Conservation (phyloP, 2,888 invertebrate genomes). For the Ophion ellenae region DNA sequence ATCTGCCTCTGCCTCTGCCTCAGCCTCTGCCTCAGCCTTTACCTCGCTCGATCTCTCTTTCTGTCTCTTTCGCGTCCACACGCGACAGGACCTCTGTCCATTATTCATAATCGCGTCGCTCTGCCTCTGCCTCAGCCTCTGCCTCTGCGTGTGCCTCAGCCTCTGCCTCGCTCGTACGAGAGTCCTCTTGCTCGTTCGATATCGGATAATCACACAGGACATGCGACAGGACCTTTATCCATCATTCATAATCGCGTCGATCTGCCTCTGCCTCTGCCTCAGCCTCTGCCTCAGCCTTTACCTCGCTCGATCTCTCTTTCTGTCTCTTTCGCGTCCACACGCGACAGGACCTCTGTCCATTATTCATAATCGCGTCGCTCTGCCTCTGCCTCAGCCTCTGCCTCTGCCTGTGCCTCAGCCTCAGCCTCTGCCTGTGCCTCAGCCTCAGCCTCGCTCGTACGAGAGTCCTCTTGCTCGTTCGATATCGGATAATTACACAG, state of each 20-base stretch:
- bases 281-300: not conserved
- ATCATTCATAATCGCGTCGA: conserved; percentile 81
- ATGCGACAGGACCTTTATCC: conserved; percentile 82
- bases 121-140: too few relatives aligned
- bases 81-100: too few relatives aligned
- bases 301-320: not conserved
- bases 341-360: too few relatives aligned
- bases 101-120: too few relatives aligned
- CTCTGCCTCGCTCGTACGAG: conserved; percentile 39
- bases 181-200: conserved; percentile 52
- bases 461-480: conserved; percentile 49
- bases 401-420: too few relatives aligned
- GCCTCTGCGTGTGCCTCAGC: too few relatives aligned
- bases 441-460: conserved; percentile 29
- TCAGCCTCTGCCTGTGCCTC: too few relatives aligned
- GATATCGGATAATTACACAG: conserved; percentile 79
- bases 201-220: conserved; percentile 81
- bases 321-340: conserved; percentile 2
- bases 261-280: conserved; percentile 42
- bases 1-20: conserved; percentile 43
- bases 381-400: too few relatives aligned
- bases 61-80: conserved; percentile 5
- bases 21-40: not conserved
- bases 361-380: too few relatives aligned
- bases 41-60: not conserved